Base-by-base conservation (phyloP, 2,888 invertebrate genomes). In the Idaea straminata region DNA sequence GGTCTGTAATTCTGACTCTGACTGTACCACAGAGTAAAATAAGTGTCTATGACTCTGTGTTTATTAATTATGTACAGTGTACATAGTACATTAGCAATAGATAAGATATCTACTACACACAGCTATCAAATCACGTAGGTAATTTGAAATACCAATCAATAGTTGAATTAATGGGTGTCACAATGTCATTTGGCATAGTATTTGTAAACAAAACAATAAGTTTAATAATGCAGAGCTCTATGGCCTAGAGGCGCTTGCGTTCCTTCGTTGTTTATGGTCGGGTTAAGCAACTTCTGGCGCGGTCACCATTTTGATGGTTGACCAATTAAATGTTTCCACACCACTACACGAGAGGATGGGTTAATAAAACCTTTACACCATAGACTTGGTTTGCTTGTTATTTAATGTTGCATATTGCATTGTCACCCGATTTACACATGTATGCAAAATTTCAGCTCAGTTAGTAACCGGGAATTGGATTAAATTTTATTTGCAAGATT, bases 81-180 rank as follows among this genome's bases (percentile, higher is more conserved):
- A 25, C 25, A 25, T 25, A 25, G 25, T 25, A 25, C 25, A 25
- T 57, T 47, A 63, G 2, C 16, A 36, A 47, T 13, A 47, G 47
- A 47, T 47, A 47, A 47, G 6, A 13, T 47, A 47, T 47, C 47
- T 47, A 47, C 13, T 47, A 13, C 6, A 47, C 13, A 47, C 47
- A 47, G 47, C 10, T 47, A 47, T 47, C 47, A 7, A 47, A 47
- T 10, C 47, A 47, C 47, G 47, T 47, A 47, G 47, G 47, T 47
- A 47, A 47, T 47, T 47, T 47, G 47, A 47, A 47, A 47, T 47
- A 47, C 47, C 47, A 7, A 47, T 47, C 47, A 38, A 67, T 47
- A 47, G 7, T 47, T 47, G 5, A 47, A 47, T 61, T 35, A 64
- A 5, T 62, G 60, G 57, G 15, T 57, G 35, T 60, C n/a, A 36